Base-by-base conservation (phyloP, 2,797 vertebrate species). In the Pogonophryne albipinna region DNA sequence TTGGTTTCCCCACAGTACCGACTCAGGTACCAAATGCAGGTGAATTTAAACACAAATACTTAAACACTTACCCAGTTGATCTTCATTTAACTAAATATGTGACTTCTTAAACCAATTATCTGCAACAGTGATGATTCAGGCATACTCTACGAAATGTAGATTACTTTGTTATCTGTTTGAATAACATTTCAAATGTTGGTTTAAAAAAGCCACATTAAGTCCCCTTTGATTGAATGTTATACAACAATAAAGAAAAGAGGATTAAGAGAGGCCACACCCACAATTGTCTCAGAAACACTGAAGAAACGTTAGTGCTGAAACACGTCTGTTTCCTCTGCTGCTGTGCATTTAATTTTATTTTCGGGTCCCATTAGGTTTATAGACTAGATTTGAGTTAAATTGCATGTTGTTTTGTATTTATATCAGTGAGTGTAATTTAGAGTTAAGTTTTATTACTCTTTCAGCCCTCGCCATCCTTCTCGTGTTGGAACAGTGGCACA, bases 401-500 rank as follows among this genome's bases (percentile, higher is more conserved):
- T 38, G 34, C 34, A 38, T 38, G 34, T 38, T 38, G 7, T 9
- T 38, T 38, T 38, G 34, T 38, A 13, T 58, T 61, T 74, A 19
- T 50, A 59, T 49, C 23, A 55, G 27, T 16, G 59, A 47, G 17
- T 42, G 1, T 41, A 7, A 71, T n/a, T 64, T 38, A 38, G 56
- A 31, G 2, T 58, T 6, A 2, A 38, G 27, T 34, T 61, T 47
- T 15, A 52, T 34, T 3, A 7, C 41, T 47, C 55, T 14, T 16
- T 34, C 2, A 38, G n/a, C 38, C 5, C 1, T 14, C 4, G 3
- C 2, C 45, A 0, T 72, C n/a, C 20, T n/a, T 52, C 42, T 63
- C 76, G 27, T 66, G 55, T 55, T 14, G 41, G n/a, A 84, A 85
- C 84, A 77, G 57, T 68, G 58, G n/a, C 31, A 64, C 66, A 11